A percentile compares a stretch with the other conserved stretches of the same genome.
phyloP scores from a whole-genome alignment of 2,113 vertebrate species.

The Mastomys coucha region DNA sequence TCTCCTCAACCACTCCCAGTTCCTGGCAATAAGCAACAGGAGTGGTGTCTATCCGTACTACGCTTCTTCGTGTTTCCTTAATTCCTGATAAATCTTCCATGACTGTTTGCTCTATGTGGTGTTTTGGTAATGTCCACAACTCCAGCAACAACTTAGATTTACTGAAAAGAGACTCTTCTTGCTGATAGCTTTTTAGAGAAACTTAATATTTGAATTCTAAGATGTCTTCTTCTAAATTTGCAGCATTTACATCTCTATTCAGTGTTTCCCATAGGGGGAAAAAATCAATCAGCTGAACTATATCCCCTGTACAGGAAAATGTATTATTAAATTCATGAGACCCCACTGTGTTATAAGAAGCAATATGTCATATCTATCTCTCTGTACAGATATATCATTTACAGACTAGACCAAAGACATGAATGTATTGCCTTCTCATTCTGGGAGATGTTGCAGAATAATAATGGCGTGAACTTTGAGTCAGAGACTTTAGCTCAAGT shows the following conservation, averaged over 20 bases:
- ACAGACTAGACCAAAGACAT: neutral
- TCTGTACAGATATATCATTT: neutral
- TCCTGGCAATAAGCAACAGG: slow-evolving; percentile 45
- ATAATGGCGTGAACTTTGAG: neutral
- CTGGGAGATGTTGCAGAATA: neutral
- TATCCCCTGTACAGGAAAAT: slow-evolving; percentile 61
- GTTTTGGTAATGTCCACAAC: slow-evolving; percentile 58
- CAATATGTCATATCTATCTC: slow-evolving; percentile 3
- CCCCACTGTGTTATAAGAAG: slow-evolving; percentile 55
- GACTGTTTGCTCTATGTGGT: slow-evolving; percentile 43
- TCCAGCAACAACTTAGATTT: neutral
- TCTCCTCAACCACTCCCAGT: slow-evolving; percentile 41
- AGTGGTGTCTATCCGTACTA: slow-evolving; percentile 41
- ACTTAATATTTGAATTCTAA: slow-evolving; percentile 62
- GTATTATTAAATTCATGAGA: slow-evolving; percentile 48
- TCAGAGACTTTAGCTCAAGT: slow-evolving; percentile 2
- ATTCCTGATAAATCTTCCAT: slow-evolving; percentile 65
- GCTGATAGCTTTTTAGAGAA: slow-evolving; percentile 55
- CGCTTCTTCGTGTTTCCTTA: slow-evolving; percentile 54
- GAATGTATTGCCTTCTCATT: neutral
- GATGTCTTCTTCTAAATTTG: slow-evolving; percentile 35
- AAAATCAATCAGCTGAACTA: slow-evolving; percentile 56
- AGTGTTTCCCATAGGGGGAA: neutral
- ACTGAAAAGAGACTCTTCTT: slow-evolving; percentile 41
- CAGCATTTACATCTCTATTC: slow-evolving; percentile 48